Conservation (phyloP, 1,140 invertebrate genomes). For the Nomia melanderi region DNA sequence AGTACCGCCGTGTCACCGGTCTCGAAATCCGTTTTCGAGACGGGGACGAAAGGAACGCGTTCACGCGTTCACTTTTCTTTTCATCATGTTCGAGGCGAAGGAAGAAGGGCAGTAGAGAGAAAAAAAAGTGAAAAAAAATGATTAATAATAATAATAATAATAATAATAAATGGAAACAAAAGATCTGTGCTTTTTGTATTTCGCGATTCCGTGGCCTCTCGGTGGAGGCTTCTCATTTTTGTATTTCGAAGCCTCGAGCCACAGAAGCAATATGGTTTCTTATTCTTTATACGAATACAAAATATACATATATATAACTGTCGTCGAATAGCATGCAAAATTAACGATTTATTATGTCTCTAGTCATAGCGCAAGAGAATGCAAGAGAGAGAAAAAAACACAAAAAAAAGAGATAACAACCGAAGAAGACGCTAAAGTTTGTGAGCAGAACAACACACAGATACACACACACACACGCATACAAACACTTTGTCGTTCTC, state of each 20-base stretch:
- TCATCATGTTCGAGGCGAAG: slow-evolving; percentile 38
- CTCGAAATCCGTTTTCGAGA: slow-evolving; percentile 4
- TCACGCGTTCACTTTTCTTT: no score
- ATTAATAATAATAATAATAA: slow-evolving; percentile 9
- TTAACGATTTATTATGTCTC: slow-evolving; percentile 69
- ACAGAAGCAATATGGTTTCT: slow-evolving; percentile 62
- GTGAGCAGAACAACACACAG: no score
- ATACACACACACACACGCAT: no score
- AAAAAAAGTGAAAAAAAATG: slow-evolving; percentile 4
- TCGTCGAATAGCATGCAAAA: slow-evolving; percentile 58
- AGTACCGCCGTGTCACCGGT: neutral
- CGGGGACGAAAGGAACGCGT: neutral
- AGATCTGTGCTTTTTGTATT: slow-evolving; percentile 70
- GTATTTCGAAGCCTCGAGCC: slow-evolving; percentile 59
- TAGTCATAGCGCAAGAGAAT: slow-evolving; percentile 70
- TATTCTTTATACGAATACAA: slow-evolving; percentile 68
- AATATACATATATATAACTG: slow-evolving; percentile 23
- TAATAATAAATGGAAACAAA: slow-evolving; percentile 32
- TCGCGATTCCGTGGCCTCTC: slow-evolving; percentile 59
- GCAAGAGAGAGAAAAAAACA: slow-evolving; percentile 3
- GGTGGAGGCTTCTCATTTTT: slow-evolving; percentile 58
- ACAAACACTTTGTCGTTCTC: neutral
- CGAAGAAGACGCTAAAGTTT: slow-evolving; percentile 43
- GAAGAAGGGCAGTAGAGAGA: slow-evolving; percentile 43
- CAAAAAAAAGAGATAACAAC: slow-evolving; percentile 32